A percentile compares a stretch with the other conserved stretches of the same genome.
Evolutionary conservation across 2,113 vertebrate species (phyloP).

Genomic region (Zosterops pallidus): DNA sequence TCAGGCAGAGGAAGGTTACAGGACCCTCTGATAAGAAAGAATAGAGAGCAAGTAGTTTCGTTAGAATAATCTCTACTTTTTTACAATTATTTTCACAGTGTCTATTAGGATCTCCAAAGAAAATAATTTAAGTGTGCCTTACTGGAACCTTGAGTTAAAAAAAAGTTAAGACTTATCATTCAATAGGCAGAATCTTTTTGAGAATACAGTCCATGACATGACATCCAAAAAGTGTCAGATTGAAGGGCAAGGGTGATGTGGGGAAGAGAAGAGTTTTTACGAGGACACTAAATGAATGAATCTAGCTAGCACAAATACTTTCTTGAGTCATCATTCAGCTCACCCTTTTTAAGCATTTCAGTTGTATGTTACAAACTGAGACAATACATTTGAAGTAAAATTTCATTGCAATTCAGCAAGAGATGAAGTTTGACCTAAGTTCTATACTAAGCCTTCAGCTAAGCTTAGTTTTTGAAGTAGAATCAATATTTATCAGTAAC

Average conservation of each 20-base stretch:
- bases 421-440: neutral
- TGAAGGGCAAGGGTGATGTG: neutral
- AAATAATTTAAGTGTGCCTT: neutral
- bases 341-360: neutral
- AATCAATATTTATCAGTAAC: neutral
- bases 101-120: neutral
- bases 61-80: neutral
- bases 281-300: neutral
- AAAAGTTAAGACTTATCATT: neutral
- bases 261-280: neutral
- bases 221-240: neutral
- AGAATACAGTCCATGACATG: accelerated
- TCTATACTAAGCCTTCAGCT: neutral
- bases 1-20: neutral
- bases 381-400: neutral
- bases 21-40: neutral
- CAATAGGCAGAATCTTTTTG: neutral
- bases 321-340: neutral
- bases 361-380: neutral
- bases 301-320: neutral
- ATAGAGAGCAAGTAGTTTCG: neutral
- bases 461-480: neutral
- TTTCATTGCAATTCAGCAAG: neutral
- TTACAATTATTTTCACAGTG: neutral
- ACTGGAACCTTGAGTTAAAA: neutral